Evolutionary conservation across 2,113 vertebrate genomes (phyloP).

Genomic region (human): GRCh38 chr4:59324501-59325000

Average conservation of each 20-base stretch:
- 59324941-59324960: background rate
- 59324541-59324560: accelerated
- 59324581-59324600: background rate
- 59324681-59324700: background rate
- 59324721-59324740: background rate
- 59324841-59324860: background rate
- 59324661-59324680: background rate
- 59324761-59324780: background rate
- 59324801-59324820: background rate
- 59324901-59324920: background rate
- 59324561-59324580: background rate
- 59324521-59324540: background rate
- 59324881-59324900: background rate
- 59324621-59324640: background rate
- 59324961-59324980: background rate
- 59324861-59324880: background rate
- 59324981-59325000: background rate
- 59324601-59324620: too few species aligned
- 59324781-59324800: background rate
- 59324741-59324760: background rate
- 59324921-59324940: background rate
- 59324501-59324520: background rate
- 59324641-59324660: accelerated
- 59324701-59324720: background rate
- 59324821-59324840: background rate